phyloP scores from a whole-genome alignment of 1,140 invertebrate genomes.

The Leptopilina clavipes region DNA sequence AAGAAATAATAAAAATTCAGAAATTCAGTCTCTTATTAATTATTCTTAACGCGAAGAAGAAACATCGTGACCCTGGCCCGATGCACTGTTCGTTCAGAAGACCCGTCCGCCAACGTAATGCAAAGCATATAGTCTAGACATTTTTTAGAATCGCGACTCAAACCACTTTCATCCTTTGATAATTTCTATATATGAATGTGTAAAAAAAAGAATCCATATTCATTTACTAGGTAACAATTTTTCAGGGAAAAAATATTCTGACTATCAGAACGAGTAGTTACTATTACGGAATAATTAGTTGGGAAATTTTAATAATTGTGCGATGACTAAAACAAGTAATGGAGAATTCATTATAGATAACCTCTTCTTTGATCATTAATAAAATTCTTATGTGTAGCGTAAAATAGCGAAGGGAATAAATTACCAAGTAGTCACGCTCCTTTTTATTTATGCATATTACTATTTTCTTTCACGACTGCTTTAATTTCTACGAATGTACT shows the following conservation, averaged over 20 bases:
- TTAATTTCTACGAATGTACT: background rate
- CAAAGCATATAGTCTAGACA: constrained; percentile 24
- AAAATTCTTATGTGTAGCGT: background rate
- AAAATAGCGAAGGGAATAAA: background rate
- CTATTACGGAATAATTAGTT: too few relatives aligned
- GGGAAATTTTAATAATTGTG: too few relatives aligned
- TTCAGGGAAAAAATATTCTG: too few relatives aligned
- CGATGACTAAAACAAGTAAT: too few relatives aligned
- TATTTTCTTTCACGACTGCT: background rate
- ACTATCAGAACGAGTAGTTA: too few relatives aligned
- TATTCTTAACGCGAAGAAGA: constrained; percentile 32
- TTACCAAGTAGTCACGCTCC: background rate
- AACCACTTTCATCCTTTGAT: background rate
- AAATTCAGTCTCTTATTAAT: constrained; percentile 35
- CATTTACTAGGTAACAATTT: too few relatives aligned
- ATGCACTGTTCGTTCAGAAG: constrained; percentile 13
- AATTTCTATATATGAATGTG: background rate
- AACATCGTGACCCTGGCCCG: constrained; percentile 33
- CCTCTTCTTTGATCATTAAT: background rate
- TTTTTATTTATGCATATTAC: constrained; percentile 4
- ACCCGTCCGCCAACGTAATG: constrained; percentile 26
- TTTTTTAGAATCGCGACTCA: background rate
- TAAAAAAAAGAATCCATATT: background rate
- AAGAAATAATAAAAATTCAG: constrained; percentile 34
- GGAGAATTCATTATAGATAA: too few relatives aligned